phyloP scores from a whole-genome alignment of 2,888 invertebrate genomes.

The Cataglyphis livida region DNA sequence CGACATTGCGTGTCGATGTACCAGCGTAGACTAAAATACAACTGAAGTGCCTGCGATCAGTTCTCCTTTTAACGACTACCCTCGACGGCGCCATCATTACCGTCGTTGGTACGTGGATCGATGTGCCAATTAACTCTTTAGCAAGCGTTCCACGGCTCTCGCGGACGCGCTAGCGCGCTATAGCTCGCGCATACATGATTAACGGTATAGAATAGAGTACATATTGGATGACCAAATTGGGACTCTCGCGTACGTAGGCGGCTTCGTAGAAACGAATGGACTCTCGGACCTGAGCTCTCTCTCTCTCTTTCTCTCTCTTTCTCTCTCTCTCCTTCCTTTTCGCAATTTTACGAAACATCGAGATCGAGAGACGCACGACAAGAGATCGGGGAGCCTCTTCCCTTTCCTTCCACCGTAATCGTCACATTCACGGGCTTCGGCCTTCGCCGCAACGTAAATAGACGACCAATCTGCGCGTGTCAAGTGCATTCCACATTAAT shows the following conservation, averaged over 20 bases:
- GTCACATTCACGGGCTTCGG: not conserved
- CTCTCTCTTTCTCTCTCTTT: not conserved
- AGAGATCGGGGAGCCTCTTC: not conserved
- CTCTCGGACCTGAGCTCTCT: not conserved
- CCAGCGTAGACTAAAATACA: constrained; percentile 14
- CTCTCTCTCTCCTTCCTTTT: constrained; percentile 28
- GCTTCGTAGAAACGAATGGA: constrained; percentile 43
- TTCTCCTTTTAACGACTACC: constrained; percentile 39
- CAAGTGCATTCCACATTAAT: constrained; percentile 77
- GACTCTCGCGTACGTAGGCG: constrained; percentile 58
- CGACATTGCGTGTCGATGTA: constrained; percentile 15
- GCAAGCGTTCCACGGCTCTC: constrained; percentile 30
- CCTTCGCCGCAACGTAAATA: constrained; percentile 26
- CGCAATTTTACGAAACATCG: constrained; percentile 60
- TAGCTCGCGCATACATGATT: constrained; percentile 53
- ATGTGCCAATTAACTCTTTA: constrained; percentile 55
- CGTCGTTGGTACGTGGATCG: constrained; percentile 38
- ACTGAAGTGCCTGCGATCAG: not conserved
- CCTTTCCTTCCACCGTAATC: not conserved
- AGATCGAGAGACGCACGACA: constrained; percentile 7
- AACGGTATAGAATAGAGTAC: constrained; percentile 60
- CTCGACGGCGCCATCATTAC: constrained; percentile 32
- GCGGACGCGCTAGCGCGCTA: not conserved
- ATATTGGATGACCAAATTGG: constrained; percentile 59
- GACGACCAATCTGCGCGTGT: constrained; percentile 37